Conservation (phyloP, 2,888 invertebrate species). For the Himalopsyche anomala region DNA sequence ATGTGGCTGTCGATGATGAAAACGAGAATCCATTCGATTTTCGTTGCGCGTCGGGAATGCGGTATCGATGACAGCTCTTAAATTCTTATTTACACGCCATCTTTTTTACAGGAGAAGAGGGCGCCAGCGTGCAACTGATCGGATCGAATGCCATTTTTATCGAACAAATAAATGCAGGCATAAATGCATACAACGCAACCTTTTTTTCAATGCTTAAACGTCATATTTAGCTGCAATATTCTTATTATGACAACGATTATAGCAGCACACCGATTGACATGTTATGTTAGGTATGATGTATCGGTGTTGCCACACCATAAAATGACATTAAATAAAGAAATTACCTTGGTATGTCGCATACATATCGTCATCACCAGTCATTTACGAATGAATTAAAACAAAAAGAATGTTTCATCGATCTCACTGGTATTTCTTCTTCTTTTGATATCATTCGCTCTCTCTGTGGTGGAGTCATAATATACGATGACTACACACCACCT, state of each 20-base stretch:
- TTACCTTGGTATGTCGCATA: not conserved
- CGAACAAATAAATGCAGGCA: constrained; percentile 20
- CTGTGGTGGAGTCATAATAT: no score
- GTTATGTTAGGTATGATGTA: not conserved
- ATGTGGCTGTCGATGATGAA: constrained; percentile 58
- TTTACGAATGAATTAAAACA: no score
- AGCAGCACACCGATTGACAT: not conserved
- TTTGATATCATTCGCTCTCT: no score
- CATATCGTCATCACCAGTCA: not conserved
- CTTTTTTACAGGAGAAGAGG: constrained; percentile 14
- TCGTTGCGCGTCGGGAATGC: constrained; percentile 60
- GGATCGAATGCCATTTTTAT: constrained; percentile 30
- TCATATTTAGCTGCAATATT: not conserved
- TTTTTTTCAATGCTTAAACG: constrained; percentile 5
- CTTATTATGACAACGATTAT: constrained; percentile 9
- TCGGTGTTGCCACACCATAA: not conserved
- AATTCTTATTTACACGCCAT: constrained; percentile 65
- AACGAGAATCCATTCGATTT: constrained; percentile 55
- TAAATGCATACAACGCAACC: not conserved
- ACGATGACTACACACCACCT: no score
- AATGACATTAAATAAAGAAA: not conserved
- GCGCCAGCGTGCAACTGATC: constrained; percentile 30
- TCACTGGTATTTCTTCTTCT: no score
- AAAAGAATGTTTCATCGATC: no score
- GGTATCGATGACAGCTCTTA: constrained; percentile 63